Evolutionary conservation across 1,140 invertebrate species (phyloP).

Genomic region (Hyles euphorbiae): DNA sequence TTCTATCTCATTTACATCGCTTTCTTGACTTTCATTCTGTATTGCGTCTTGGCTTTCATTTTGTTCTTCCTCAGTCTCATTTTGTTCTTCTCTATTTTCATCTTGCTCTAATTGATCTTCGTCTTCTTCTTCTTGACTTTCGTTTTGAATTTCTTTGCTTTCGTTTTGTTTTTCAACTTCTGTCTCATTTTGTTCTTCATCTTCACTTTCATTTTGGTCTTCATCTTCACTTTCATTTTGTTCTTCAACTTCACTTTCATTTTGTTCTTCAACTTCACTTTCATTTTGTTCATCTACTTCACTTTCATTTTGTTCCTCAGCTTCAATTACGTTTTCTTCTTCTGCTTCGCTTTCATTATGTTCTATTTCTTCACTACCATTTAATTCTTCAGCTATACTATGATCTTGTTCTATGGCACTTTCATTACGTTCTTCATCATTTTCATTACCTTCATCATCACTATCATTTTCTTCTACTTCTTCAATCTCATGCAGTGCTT

Average conservation of each 20-base stretch:
- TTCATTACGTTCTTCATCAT: conserved; percentile 9
- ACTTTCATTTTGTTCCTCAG: conserved; percentile 13
- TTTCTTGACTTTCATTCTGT: conserved; percentile 4
- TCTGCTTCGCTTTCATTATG: conserved; percentile 8
- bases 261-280: conserved; percentile 5
- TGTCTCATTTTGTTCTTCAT: conserved; percentile 15
- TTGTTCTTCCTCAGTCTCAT: conserved; percentile 11
- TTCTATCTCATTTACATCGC: conserved; percentile 1
- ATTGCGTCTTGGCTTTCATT: conserved; percentile 13
- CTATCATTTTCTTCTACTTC: conserved; percentile 11
- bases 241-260: conserved; percentile 14
- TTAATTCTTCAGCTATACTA: conserved; percentile 9
- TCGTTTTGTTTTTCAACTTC: conserved; percentile 15
- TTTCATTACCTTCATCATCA: conserved; percentile 11
- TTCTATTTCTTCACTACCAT: conserved; percentile 14
- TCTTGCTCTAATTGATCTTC: conserved; percentile 1
- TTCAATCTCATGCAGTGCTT: conserved; percentile 8
- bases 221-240: conserved; percentile 4
- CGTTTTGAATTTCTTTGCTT: too few relatives aligned
- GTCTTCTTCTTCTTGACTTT: not conserved
- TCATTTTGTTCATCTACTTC: conserved; percentile 10
- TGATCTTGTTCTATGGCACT: conserved; percentile 9
- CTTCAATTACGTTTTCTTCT: conserved; percentile 10
- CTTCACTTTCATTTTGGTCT: conserved; percentile 5
- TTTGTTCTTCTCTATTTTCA: conserved; percentile 8